Percentiles rank a stretch among this genome's conserved stretches.
Conservation (phyloP, 2,888 invertebrate species). For the Torymus auratus region DNA sequence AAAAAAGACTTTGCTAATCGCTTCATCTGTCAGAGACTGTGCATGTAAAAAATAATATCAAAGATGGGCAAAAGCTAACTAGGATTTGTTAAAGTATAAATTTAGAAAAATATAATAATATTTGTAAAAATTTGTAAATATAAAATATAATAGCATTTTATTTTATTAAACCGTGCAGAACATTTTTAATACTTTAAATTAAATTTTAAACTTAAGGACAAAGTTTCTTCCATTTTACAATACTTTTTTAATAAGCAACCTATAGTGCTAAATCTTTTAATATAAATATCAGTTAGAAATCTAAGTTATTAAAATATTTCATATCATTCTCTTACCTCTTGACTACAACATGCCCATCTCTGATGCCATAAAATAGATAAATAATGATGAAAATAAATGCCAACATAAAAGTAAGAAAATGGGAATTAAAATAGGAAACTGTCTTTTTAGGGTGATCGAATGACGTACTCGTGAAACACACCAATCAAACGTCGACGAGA, state of each 20-base stretch:
- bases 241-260: too few relatives aligned
- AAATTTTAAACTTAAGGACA: too few relatives aligned
- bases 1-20: slow-evolving; percentile 50
- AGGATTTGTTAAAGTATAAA: not conserved
- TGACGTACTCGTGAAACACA: slow-evolving; percentile 58
- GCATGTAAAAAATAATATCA: slow-evolving; percentile 48
- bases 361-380: slow-evolving; percentile 45
- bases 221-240: too few relatives aligned
- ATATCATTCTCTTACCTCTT: too few relatives aligned
- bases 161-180: too few relatives aligned
- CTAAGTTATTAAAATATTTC: too few relatives aligned
- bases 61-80: slow-evolving; percentile 34
- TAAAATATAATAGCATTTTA: too few relatives aligned
- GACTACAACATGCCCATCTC: slow-evolving; percentile 39
- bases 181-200: too few relatives aligned
- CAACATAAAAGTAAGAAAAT: slow-evolving; percentile 20
- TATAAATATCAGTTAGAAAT: too few relatives aligned
- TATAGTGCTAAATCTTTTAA: too few relatives aligned
- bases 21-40: slow-evolving; percentile 45
- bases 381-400: slow-evolving; percentile 47
- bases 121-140: not conserved
- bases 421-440: slow-evolving; percentile 56
- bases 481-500: slow-evolving; percentile 53
- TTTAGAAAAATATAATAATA: not conserved
- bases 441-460: slow-evolving; percentile 60